These are phyloP conservation scores for Ianthella basta DNA, from an alignment of 37 sponge, comb jelly and placozoan species.

Conservation along the genomic window DNA sequence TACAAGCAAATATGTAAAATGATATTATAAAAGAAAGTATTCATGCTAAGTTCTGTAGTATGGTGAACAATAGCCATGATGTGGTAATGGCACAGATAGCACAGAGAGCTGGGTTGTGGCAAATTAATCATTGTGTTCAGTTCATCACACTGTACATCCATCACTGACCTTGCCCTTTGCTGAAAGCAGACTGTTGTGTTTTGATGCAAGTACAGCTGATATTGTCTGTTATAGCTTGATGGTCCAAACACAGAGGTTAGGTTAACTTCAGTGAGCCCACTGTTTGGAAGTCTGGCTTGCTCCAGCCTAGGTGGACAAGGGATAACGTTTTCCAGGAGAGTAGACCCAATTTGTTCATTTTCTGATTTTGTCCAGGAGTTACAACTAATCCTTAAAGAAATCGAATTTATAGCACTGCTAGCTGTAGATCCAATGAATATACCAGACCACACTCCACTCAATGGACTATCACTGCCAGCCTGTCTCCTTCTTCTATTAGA, in stretches of 20 bases:
- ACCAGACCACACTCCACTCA: conserved; percentile 8
- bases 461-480: neutral
- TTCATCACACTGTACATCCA: neutral
- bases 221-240: neutral
- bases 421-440: neutral
- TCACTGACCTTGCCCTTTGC: neutral
- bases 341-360: neutral
- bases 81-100: too few species aligned
- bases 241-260: neutral
- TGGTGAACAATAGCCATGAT: too few species aligned
- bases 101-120: too few species aligned
- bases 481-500: neutral
- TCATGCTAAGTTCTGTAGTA: too few species aligned
- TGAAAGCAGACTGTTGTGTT: conserved; percentile 11
- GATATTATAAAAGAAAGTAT: too few species aligned
- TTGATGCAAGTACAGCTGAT: neutral
- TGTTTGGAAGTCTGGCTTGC: conserved; percentile 31
- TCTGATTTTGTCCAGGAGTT: neutral
- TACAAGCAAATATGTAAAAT: too few species aligned
- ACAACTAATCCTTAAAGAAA: neutral
- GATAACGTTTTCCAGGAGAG: neutral
- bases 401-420: neutral
- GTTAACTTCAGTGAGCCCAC: neutral
- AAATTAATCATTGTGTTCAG: neutral
- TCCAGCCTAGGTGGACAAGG: conserved; percentile 37